A percentile compares a stretch with the other conserved stretches of the same genome.
Evolutionary conservation across 2,888 invertebrate genomes (phyloP).

Genomic region (Cosmopolites sordidus): DNA sequence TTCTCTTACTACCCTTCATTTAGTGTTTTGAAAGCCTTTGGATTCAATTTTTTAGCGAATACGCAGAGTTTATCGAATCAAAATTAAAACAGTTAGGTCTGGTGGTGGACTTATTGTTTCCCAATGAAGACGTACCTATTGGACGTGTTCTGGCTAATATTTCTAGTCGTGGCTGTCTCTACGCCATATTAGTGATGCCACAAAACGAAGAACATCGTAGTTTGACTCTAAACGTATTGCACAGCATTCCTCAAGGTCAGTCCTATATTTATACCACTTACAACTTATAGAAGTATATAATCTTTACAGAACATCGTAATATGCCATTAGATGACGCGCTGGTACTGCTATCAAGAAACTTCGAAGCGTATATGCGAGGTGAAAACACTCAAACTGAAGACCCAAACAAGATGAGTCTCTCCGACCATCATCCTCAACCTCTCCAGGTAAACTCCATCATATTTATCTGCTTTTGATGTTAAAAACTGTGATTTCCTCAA

Average conservation of each 20-base stretch:
- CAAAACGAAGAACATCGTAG: constrained; percentile 83
- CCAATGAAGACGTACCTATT: constrained; percentile 84
- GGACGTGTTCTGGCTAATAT: constrained; percentile 78
- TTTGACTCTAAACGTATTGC: constrained; percentile 83
- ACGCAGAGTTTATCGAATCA: constrained; percentile 83
- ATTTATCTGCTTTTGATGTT: too few relatives aligned
- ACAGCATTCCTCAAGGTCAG: constrained; percentile 84
- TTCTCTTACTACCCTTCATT: too few relatives aligned
- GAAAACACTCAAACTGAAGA: constrained; percentile 40
- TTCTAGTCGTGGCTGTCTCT: constrained; percentile 81
- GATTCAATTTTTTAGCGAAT: constrained; percentile 57
- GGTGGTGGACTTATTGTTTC: constrained; percentile 82
- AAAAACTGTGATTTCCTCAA: too few relatives aligned
- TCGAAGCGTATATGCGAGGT: constrained; percentile 57
- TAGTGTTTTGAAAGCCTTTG: constrained; percentile 1
- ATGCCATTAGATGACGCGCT: constrained; percentile 93
- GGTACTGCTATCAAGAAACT: constrained; percentile 69
- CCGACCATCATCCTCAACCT: constrained; percentile 59
- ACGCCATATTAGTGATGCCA: constrained; percentile 81
- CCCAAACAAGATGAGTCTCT: constrained; percentile 39
- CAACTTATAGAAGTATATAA: not conserved
- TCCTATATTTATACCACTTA: too few relatives aligned
- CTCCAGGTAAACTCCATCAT: too few relatives aligned
- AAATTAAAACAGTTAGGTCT: constrained; percentile 73
- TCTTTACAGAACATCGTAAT: constrained; percentile 78